A percentile compares a stretch with the other conserved stretches of the same genome.
These are phyloP conservation scores for Pseudorhombus dupliciocellatus DNA, from an alignment of 2,113 vertebrate genomes.

Conservation along the genomic window DNA sequence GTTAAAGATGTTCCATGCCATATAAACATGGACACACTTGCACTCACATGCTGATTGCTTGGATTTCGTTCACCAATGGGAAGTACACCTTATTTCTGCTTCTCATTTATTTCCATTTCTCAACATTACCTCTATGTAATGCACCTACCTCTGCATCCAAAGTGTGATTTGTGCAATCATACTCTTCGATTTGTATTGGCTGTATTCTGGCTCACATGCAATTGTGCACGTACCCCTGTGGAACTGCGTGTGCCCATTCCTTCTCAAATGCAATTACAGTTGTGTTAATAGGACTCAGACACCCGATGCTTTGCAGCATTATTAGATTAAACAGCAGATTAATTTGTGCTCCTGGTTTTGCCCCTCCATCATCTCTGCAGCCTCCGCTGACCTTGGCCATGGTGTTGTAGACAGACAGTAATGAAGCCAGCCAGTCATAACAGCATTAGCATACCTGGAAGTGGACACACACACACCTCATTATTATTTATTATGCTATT, in stretches of 20 bases:
- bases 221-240: constrained; percentile 58
- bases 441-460: constrained; percentile 72
- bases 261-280: constrained; percentile 79
- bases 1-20: constrained; percentile 72
- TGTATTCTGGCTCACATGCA: constrained; percentile 46
- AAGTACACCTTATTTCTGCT: constrained; percentile 27
- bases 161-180: constrained; percentile 27
- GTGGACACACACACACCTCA: constrained; percentile 59
- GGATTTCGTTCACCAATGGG: constrained; percentile 56
- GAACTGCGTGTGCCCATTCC: constrained; percentile 52
- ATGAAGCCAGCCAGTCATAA: constrained; percentile 80
- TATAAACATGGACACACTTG: constrained; percentile 68
- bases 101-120: constrained; percentile 30
- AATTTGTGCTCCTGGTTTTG: constrained; percentile 74
- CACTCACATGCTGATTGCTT: constrained; percentile 49
- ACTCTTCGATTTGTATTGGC: constrained; percentile 61
- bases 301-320: constrained; percentile 69
- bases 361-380: constrained; percentile 72
- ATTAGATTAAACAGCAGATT: constrained; percentile 83
- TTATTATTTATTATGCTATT: constrained; percentile 77
- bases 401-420: constrained; percentile 76
- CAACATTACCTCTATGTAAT: constrained; percentile 12
- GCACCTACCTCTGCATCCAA: constrained; percentile 5
- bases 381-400: constrained; percentile 76
- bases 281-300: constrained; percentile 79